Evolutionary conservation across 2,797 vertebrate genomes (phyloP), one percentile per base, ranked within the genome.

Genomic region (Poeciliopsis paucimaculata): DNA sequence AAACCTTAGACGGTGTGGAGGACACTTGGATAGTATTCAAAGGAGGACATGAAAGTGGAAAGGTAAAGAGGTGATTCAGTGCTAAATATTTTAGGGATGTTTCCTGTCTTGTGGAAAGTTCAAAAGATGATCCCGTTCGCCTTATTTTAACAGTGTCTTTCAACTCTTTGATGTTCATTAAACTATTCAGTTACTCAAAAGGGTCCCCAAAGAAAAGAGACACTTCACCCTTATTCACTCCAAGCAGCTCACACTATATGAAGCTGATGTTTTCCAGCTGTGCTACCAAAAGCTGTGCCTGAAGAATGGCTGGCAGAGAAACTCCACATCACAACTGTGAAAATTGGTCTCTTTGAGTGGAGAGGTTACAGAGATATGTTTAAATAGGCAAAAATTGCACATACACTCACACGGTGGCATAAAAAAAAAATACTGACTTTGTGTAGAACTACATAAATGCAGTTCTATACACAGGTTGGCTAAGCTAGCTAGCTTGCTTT

Each of bases 211-310:
- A 34, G 81, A 76, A 82, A 78, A 20, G 86, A 92, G 93, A 94
- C 90, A 92, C 85, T 90, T 89, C 86, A 86, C 78, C 82, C 84
- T 82, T 45, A 79, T 84, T 91, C 76, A 49, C 87, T 93, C 90
- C 89, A 77, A 91, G 87, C 91, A 84, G 81, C 88, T 91, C 90
- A 84, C 88, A 82, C 87, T 92, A 82, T 90, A 90, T 89, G 86
- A 82, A 90, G 81, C 75, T 92, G 91, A 94, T 94, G 82, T 91
- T 78, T 94, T 92, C 91, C 93, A 94, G 94, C 94, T 94, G 94
- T 84, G 92, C 81, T 2, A 18, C 85, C 90, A 93, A 93, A 82
- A 90, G 76, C 74, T 86, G 46, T 20, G 72, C 87, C 85, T 26
- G 31, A 76, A 82, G 51, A 86, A 84, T 84, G 87, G 72, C 45